phyloP scores from a whole-genome alignment of 2,797 vertebrate genomes.

The Tokudaia muenninki region DNA sequence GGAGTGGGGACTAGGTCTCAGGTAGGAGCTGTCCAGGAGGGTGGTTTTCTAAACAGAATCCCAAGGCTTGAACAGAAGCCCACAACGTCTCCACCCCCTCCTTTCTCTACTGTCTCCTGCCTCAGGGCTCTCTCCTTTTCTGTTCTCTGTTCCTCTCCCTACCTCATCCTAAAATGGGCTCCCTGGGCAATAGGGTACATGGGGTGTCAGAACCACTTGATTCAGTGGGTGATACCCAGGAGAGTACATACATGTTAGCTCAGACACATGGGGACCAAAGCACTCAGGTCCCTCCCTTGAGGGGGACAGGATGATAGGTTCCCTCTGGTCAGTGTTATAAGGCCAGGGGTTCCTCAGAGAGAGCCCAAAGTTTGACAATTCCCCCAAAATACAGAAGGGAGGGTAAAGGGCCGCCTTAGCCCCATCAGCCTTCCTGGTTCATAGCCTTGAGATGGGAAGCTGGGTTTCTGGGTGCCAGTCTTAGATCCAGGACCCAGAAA shows the following conservation, averaged over 20 bases:
- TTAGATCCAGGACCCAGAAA: not conserved
- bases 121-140: not conserved
- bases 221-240: not conserved
- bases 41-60: not conserved
- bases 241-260: no score
- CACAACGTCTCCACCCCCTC: no score
- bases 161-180: not conserved
- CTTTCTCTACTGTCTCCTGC: not conserved
- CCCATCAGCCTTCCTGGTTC: not conserved
- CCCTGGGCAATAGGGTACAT: not conserved
- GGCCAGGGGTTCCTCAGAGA: no score
- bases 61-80: not conserved
- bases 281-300: not conserved
- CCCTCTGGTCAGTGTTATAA: rapidly evolving
- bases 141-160: not conserved
- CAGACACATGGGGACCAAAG: no score
- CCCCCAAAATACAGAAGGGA: no score
- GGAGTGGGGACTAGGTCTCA: not conserved
- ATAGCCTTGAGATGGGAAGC: not conserved
- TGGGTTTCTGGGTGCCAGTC: not conserved
- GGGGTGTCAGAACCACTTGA: not conserved
- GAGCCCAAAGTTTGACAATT: rapidly evolving
- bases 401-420: not conserved
- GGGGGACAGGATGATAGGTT: rapidly evolving
- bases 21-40: not conserved